Base-by-base conservation (phyloP, 2,888 invertebrate species). In the Bhutanitis thaidina region DNA sequence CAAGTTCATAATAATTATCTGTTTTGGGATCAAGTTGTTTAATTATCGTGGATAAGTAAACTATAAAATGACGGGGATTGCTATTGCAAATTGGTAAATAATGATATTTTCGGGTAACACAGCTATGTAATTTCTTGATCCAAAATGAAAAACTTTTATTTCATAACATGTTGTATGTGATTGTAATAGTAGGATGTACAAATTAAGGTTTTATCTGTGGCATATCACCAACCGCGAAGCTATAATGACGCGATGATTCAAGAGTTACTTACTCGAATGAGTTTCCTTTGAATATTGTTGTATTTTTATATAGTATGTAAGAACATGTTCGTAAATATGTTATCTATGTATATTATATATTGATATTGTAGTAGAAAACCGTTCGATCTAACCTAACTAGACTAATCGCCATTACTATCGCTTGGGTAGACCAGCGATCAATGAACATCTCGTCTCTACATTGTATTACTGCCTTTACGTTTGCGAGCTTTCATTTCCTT, bases 241-340 rank as follows among this genome's bases (percentile, higher is more conserved):
- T 67, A 61, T 67, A n/a, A 71, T 72, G 69, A 65, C 63, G 61
- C 52, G 51, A 34, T 25, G 37, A 30, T 45, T 30, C 16, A 8
- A 27, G 37, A 34, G 15, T 52, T 25, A 30, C 4, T 43, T 43
- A 57, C 71, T 71, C 71, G 67, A 69, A 62, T 62, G 56, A 63
- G 61, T 71, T 69, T 66, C 65, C 60, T 58, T 72, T 64, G 69
- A 71, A 73, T 67, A 80, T 86, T 86, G 84, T 87, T 84, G 82
- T 87, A 87, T 83, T 84, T 84, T 86, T 84, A 80, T 80, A 77
- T 83, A 87, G 85, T 80, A 60, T 62, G 69, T 81, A 82, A 86
- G 83, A 54, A 71, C 62, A 69, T 77, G 74, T 83, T 82, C 71
- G 71, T 74, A 72, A 67, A 69, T 72, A 64, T 69, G 66, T 70